Base-by-base conservation (phyloP, 92 coral and sea anemone genomes). In the Chrysogorgia sp. region DNA sequence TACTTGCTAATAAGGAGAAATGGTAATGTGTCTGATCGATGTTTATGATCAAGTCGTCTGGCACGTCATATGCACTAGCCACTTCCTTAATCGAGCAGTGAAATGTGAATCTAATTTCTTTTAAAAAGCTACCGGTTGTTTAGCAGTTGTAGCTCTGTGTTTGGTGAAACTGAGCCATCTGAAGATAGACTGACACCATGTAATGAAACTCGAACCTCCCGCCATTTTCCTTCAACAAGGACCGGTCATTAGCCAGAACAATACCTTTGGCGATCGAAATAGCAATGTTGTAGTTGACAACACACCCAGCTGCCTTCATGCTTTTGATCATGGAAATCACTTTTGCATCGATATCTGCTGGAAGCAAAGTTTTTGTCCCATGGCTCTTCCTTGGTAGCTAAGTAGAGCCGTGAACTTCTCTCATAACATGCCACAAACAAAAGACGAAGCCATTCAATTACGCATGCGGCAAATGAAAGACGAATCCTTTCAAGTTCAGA, bases 1-100 rank as follows among this genome's bases (percentile, higher is more conserved):
- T 67, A 79, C 67, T 79, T 79, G 77, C 84, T 79, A 53, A 79
- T 79, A 61, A 79, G 77, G 53, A 79, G 77, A 67, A 65, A 67
- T 58, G 80, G 85, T 31, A 71, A 59, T 57, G 85, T 31, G 77
- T 81, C 58, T 81, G 79, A 48, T 79, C 84, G 56, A 67, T 67
- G 77, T 67, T 79, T 66, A 79, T 66, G 41, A 79, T 71, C 10
- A 58, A 30, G 22, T 10, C 63, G 9, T 58, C 63, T 7, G 31
- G 63, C 6, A 58, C 30, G 19, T 58, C 60, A 19, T 53, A 53
- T 19, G 60, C 28, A 53, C n/a, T 19, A 53, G 17, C 60, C 60
- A 53, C 60, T 53, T 53, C 28, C 23, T 53, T 53, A 17, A 53
- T 53, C 28, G 60, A 53, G 22, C 17, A n/a, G 17, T 17, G 59